A percentile compares a stretch with the other conserved stretches of the same genome.
These are phyloP conservation scores for Ennomos fuscantarius DNA, from an alignment of 2,888 invertebrate species.

Conservation along the genomic window DNA sequence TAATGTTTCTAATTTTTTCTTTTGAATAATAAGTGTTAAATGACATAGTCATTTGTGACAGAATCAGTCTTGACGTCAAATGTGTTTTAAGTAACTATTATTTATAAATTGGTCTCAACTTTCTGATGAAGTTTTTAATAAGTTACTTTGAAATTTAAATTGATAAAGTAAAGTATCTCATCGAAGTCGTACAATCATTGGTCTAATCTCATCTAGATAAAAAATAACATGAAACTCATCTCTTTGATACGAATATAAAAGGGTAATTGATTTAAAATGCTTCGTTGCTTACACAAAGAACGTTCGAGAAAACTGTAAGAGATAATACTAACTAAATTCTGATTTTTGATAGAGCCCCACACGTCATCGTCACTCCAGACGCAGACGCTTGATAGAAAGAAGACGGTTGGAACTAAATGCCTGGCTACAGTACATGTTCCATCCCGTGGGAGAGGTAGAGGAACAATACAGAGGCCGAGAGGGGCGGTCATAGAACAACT, in stretches of 20 bases:
- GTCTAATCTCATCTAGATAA: background rate
- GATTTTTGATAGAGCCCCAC: constrained; percentile 66
- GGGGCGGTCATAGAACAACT: constrained; percentile 75
- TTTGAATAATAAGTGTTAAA: too few relatives aligned
- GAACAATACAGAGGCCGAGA: constrained; percentile 68
- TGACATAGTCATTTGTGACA: too few relatives aligned
- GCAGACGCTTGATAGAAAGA: constrained; percentile 76
- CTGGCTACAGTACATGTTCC: constrained; percentile 75
- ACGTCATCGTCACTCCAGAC: constrained; percentile 80
- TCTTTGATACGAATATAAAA: too few relatives aligned
- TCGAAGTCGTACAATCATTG: too few relatives aligned
- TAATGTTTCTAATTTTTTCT: too few relatives aligned
- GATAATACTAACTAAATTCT: constrained; percentile 8
- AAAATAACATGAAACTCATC: background rate
- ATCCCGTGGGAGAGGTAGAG: constrained; percentile 61
- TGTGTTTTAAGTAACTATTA: background rate
- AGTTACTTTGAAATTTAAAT: too few relatives aligned
- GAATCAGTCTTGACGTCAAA: too few relatives aligned
- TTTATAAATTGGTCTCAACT: constrained; percentile 3
- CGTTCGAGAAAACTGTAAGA: background rate
- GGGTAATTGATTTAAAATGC: constrained; percentile 9
- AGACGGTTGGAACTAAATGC: constrained; percentile 65
- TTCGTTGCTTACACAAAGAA: constrained; percentile 19
- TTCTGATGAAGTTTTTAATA: constrained; percentile 3
- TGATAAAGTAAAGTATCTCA: too few relatives aligned